Evolutionary conservation across 2,113 vertebrate species (phyloP).

Genomic region (Notechis scutatus): DNA sequence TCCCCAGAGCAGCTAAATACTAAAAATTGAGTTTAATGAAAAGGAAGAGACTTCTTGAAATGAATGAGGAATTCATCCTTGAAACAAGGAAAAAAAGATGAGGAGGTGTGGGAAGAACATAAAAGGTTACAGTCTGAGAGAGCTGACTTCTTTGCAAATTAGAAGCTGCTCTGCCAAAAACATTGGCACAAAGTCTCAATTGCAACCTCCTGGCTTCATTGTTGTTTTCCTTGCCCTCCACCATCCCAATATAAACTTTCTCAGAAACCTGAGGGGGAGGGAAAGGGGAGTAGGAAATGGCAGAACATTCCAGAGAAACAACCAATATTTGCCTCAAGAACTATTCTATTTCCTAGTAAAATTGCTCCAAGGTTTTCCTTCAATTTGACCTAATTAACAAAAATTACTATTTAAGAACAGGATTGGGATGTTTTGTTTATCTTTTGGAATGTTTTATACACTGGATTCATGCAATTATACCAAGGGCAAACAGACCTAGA

Average conservation of each 20-base stretch:
- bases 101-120: slow-evolving; percentile 9
- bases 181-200: background rate
- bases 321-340: background rate
- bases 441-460: background rate
- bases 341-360: background rate
- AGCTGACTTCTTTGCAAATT: slow-evolving; percentile 4
- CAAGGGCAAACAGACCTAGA: background rate
- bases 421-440: background rate
- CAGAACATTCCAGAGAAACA: background rate
- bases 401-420: background rate
- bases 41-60: slow-evolving; percentile 12
- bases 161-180: background rate
- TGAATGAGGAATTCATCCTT: slow-evolving; percentile 12
- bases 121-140: slow-evolving; percentile 5
- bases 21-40: slow-evolving; percentile 2
- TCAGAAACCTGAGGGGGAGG: background rate
- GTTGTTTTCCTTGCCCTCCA: background rate
- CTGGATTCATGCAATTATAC: background rate
- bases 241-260: background rate
- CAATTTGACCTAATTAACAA: background rate
- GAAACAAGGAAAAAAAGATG: background rate
- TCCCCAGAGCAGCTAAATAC: background rate
- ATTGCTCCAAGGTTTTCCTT: background rate
- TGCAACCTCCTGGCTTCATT: background rate
- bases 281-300: background rate